Percentiles rank a stretch among this genome's conserved stretches.
phyloP scores from a whole-genome alignment of 2,797 vertebrate species.

The Sebastes miniatus region DNA sequence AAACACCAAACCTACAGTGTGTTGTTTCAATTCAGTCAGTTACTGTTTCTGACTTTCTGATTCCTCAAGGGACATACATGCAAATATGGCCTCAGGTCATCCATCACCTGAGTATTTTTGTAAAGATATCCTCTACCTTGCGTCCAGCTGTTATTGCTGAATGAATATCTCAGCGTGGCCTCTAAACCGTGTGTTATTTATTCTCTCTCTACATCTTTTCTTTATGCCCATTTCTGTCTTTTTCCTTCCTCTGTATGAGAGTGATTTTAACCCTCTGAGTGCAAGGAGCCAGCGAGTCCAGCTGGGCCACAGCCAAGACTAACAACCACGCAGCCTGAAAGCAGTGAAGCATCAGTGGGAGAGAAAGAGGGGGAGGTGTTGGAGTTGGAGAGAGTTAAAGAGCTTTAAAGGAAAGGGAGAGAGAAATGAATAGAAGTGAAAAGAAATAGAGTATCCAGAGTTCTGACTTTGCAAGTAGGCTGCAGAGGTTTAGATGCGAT shows the following conservation, averaged over 20 bases:
- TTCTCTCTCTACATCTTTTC: neutral
- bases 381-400: neutral
- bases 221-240: neutral
- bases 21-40: neutral
- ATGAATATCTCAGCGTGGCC: neutral
- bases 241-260: constrained; percentile 20
- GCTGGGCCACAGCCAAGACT: constrained; percentile 60
- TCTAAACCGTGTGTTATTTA: neutral
- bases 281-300: constrained; percentile 27
- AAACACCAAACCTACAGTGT: neutral
- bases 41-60: neutral
- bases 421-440: neutral
- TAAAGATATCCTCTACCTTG: neutral
- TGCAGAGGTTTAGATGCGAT: constrained; percentile 37
- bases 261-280: constrained; percentile 47
- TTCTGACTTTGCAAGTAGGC: constrained; percentile 2
- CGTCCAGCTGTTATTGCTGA: neutral
- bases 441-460: neutral
- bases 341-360: constrained; percentile 33
- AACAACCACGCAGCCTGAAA: constrained; percentile 55
- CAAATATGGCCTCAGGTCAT: neutral
- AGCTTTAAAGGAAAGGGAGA: constrained; percentile 17
- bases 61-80: neutral
- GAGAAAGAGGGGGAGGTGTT: constrained; percentile 34
- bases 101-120: neutral